phyloP scores from a whole-genome alignment of 1,140 invertebrate genomes.

The Papilio xuthus region DNA sequence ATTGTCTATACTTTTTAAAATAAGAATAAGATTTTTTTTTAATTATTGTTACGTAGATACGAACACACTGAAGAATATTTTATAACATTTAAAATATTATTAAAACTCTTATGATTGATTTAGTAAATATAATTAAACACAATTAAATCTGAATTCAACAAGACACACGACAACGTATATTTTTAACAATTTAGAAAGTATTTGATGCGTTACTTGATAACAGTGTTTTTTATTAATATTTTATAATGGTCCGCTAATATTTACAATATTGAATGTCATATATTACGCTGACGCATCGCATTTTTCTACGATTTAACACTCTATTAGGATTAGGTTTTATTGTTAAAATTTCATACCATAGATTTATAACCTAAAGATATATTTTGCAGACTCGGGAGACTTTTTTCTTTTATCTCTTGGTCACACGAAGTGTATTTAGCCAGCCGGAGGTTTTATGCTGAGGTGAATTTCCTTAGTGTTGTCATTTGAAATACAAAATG shows the following conservation, averaged over 20 bases:
- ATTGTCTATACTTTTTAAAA: neutral
- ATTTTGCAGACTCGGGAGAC: no score
- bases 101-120: neutral
- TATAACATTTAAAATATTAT: neutral
- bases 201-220: neutral
- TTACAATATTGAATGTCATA: slow-evolving; percentile 36
- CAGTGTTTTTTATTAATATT: slow-evolving; percentile 32
- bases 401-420: no score
- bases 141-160: neutral
- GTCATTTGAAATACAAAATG: no score
- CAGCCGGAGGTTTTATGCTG: no score
- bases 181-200: neutral
- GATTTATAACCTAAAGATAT: no score
- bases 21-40: neutral
- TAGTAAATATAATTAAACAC: neutral
- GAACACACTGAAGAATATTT: neutral
- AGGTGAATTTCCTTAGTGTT: no score
- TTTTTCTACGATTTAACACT: slow-evolving; percentile 18
- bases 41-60: neutral
- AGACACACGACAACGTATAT: neutral
- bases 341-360: neutral
- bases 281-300: neutral
- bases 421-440: no score
- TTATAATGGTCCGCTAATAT: slow-evolving; percentile 42
- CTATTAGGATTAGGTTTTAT: slow-evolving; percentile 13